Base-by-base conservation (phyloP, 2,113 vertebrate genomes). In the Python bivittatus region DNA sequence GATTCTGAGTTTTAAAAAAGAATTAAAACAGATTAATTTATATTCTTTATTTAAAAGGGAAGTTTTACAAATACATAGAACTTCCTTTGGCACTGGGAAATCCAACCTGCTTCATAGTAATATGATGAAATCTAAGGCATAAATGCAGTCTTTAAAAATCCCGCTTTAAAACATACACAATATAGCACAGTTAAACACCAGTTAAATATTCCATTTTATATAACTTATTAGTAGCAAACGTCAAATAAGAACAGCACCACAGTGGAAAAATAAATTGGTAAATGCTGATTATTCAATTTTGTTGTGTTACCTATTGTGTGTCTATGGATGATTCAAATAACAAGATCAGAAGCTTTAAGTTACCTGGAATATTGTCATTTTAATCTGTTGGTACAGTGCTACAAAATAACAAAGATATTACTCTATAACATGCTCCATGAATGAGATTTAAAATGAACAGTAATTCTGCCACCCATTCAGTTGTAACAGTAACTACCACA, bases 221-320 rank as follows among this genome's bases (percentile, higher is more conserved):
- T 58, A 92, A 42, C 92, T 86, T 48, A 68, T 92, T 89, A 91
- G 88, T 90, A 94, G 54, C 94, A 53, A 90, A 95, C 89, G 9
- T 89, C n/a, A 93, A 93, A 90, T n/a, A 84, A 57, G 15, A 85
- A 54, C 44, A 68, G 27, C 38, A 64, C 53, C 90, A 56, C 11
- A 60, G 1, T 58, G 15, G 56, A 86, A 87, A 25, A 6, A 2
- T 72, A 58, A 27, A 83, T 27, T 54, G 42, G 72, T 38, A 44
- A 29, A 6, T 15, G 38, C 11, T 15, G 5, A 58, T 88, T 57
- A 2, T 25, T 88, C 56, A n/a, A 64, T 53, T 91, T 61, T 61
- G 25, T 44, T 52, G 8, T 54, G 84, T 54, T 52, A 54, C 10
- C 3, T 33, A 53, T 79, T 79, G 1, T 79, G 29, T 38, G 58